Conservation (phyloP, 2,888 invertebrate genomes). For the Lypha dubia region DNA sequence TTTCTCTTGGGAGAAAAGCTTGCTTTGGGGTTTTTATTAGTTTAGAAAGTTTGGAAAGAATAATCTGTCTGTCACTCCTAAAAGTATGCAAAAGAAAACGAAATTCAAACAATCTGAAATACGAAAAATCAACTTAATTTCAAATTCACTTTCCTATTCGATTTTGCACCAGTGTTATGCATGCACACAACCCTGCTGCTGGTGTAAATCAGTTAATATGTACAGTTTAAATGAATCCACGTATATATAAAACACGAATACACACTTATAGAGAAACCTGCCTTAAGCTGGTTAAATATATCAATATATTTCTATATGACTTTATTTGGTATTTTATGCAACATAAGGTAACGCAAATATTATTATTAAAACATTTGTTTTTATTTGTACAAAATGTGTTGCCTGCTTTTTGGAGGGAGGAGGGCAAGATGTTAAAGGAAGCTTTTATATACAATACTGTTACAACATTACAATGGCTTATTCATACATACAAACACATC, state of each 20-base stretch:
- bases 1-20: too few relatives aligned
- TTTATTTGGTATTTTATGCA: conserved; percentile 44
- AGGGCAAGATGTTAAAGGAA: conserved; percentile 6
- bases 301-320: conserved; percentile 11
- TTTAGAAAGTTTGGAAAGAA: too few relatives aligned
- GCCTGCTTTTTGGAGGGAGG: conserved; percentile 10
- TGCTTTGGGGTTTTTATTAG: too few relatives aligned
- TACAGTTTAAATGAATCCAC: neutral
- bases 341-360: conserved; percentile 56
- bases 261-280: too few relatives aligned
- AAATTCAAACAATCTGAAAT: too few relatives aligned
- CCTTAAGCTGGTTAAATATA: conserved; percentile 26
- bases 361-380: conserved; percentile 60
- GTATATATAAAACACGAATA: neutral
- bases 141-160: neutral
- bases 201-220: too few relatives aligned
- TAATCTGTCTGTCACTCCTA: too few relatives aligned
- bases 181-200: neutral
- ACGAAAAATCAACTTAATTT: too few relatives aligned
- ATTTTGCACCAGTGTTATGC: neutral
- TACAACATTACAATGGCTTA: neutral
- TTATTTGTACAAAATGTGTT: conserved; percentile 33
- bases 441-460: neutral
- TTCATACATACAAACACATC: neutral
- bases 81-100: too few relatives aligned